Base-by-base conservation (phyloP, 37 sponge, comb jelly and placozoan genomes). In the Spongilla lacustris region DNA sequence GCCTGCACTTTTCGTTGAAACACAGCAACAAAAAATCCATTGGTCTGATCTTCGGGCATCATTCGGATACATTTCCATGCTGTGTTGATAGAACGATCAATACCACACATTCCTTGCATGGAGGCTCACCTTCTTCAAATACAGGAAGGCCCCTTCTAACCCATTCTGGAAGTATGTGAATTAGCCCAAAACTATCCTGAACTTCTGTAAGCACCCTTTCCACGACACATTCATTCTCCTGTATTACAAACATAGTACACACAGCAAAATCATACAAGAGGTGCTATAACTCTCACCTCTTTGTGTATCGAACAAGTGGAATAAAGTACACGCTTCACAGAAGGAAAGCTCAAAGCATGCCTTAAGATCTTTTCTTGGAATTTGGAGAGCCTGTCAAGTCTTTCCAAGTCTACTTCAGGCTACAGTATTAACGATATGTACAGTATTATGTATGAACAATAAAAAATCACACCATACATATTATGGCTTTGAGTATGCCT, bases 221-320 rank as follows among this genome's bases (percentile, higher is more conserved):
- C 37, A 98, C 92, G 2, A 98, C 99, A 73, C 48, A 74, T 79
- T 98, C 99, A 78, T 98, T 94, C 72, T 98, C 99, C 95, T 95
- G 31, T 10, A 68, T 13, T 68, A 68, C 66, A 79, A 31, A 66
- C n/a, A n/a, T n/a, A n/a, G n/a, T n/a, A n/a, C n/a, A n/a, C 10
- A 75, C 2, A 22, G 27, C 49, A 37, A 24, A 11, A 22, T 4
- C 5, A 46, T 21, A 72, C 30, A 71, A 14, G 10, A 17, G 49
- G 26, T 78, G 23, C 22, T 12, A 50, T 29, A 24, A 30, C 2
- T 32, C 2, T 32, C 36, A 94, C 95, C 79, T 97, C 94, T 74
- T 76, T 77, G 74, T 99, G 70, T 23, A 93, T n/a, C 2, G 99
- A 99, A 68, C 99, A 99, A 5, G 99, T 99, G 25, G 99, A 99